Evolutionary conservation across 2,113 vertebrate genomes (phyloP), one percentile per base, ranked within the genome.

Genomic region (Megatriorchis doriae): DNA sequence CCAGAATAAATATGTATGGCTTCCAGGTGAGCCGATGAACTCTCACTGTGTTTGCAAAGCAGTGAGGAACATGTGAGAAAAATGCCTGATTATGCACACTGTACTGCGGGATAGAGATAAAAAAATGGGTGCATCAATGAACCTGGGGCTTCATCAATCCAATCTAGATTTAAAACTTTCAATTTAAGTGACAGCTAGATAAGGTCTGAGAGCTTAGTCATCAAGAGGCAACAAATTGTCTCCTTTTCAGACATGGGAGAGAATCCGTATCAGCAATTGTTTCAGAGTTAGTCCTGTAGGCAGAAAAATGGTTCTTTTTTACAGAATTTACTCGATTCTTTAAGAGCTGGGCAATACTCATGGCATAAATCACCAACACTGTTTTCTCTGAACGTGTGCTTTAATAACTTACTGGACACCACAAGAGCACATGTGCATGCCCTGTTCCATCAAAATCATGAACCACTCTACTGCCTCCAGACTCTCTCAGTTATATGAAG

Each of bases 221-320:
- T 38, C 45, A 31, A 59, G 31, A 77, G 58, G 21, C 48, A 47
- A 85, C 31, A 61, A 38, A 43, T 4, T 9, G 12, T 7, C 48
- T 48, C 23, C 32, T 61, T 40, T 67, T n/a, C 75, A 71, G 63
- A 25, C 15, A 9, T 2, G 4, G 31, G 32, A 52, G 27, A 59
- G 52, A 48, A 45, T 15, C 34, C 0, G 0, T 13, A 58, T 5
- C 50, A 66, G 53, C 42, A 50, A 5, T 17, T 16, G 47, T 38
- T 55, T 55, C 43, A n/a, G 47, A 52, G 38, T 43, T 27, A 17
- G 18, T 47, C 56, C 7, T 45, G 74, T 16, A 53, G 26, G 22
- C 62, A 63, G 55, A 68, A 68, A 75, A 38, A 29, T 17, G 40
- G 29, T 16, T 43, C 70, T 29, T 23, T 58, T 56, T 70, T 14